Conservation (phyloP, 2,113 vertebrate species). For the Marmota flaviventris region DNA sequence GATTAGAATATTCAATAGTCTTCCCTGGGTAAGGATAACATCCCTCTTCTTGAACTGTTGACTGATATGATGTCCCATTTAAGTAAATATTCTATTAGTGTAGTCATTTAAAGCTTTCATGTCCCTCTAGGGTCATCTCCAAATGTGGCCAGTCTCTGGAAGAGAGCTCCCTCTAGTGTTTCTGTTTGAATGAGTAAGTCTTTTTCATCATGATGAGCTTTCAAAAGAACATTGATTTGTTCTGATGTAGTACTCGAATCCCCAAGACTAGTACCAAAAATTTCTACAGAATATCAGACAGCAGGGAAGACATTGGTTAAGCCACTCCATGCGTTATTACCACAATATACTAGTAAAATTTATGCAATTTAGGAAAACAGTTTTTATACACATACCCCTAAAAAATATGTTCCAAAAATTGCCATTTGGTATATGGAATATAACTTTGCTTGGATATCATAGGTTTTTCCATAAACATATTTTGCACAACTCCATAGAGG, state of each 20-base stretch:
- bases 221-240: slow-evolving; percentile 22
- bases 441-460: not conserved
- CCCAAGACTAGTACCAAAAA: not conserved
- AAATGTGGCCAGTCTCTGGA: slow-evolving; percentile 58
- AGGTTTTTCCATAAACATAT: slow-evolving; percentile 34
- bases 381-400: not conserved
- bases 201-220: not conserved
- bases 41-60: not conserved
- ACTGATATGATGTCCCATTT: not conserved
- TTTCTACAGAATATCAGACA: not conserved
- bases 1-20: not conserved
- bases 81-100: not conserved
- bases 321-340: not conserved
- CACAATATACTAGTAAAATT: not conserved
- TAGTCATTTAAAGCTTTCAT: slow-evolving; percentile 53
- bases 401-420: not conserved
- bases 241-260: not conserved
- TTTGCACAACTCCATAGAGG: slow-evolving; percentile 23
- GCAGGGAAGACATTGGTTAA: not conserved
- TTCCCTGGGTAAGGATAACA: slow-evolving; percentile 4
- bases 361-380: slow-evolving; percentile 22
- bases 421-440: not conserved
- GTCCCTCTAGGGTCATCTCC: slow-evolving; percentile 37
- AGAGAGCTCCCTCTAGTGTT: slow-evolving; percentile 75
- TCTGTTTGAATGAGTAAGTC: not conserved